Base-by-base conservation (phyloP, 2,113 vertebrate species). In the Gorsachius goisagi region DNA sequence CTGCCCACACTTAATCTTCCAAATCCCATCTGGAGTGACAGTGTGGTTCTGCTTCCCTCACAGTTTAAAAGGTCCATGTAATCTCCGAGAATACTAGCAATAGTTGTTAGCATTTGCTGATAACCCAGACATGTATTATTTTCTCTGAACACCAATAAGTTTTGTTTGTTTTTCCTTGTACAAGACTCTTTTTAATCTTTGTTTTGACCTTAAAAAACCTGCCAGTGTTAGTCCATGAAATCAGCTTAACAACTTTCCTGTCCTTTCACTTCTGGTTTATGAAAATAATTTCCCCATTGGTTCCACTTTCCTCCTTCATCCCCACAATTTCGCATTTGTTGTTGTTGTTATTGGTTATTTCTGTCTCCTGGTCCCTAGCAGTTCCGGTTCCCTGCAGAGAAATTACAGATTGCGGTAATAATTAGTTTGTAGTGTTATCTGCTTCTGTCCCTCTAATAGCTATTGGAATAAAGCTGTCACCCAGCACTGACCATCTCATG, bases 401-500 rank as follows among this genome's bases (percentile, higher is more conserved):
- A 96, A 96, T 98, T 95, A 81, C 89, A 90, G 58, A 89, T 59
- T 76, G 83, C 2, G 44, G 50, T 58, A 90, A 86, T 97, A 97
- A 98, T 97, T 97, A 98, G 84, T 97, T 94, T 94, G 93, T 53
- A 16, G 84, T 23, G 39, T 94, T 97, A 96, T 98, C 97, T 97
- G 87, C 94, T 97, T 94, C 10, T 77, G 80, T 88, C 85, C 72
- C 89, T 96, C 86, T 96, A 88, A 81, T 85, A 93, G 80, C 88
- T 89, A 94, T 90, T 72, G 80, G 90, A 93, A 98, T 97, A 94
- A 98, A 98, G 97, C 96, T 97, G 95, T 98, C 97, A 97, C 91
- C 97, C 93, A 82, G 78, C 95, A 73, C 96, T 28, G 75, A 90
- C 96, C 94, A 2, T 62, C 80, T 96, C 83, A 4, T 89, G 81